Conservation (phyloP, 2,113 vertebrate species). For the Anseranas semipalmata region DNA sequence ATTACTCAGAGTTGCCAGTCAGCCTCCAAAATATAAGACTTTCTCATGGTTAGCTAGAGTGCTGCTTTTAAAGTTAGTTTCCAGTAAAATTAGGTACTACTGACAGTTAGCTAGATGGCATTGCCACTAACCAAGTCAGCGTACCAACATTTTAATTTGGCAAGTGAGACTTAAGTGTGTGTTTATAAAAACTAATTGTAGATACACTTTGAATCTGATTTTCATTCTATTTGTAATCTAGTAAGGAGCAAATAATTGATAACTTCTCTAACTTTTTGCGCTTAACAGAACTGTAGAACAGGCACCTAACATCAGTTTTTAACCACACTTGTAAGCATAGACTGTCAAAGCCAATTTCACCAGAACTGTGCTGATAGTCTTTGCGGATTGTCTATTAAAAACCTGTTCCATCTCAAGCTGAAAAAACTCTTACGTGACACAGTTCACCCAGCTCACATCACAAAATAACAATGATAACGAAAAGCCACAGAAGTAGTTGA, state of each 20-base stretch:
- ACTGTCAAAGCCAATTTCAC: not conserved
- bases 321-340: not conserved
- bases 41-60: not conserved
- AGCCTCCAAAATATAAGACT: not conserved
- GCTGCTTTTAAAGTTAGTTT: not conserved
- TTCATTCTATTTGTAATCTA: not conserved
- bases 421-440: not conserved
- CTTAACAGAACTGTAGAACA: not conserved
- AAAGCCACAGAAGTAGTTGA: not conserved
- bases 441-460: not conserved
- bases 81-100: not conserved
- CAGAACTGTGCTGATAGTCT: not conserved
- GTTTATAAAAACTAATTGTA: not conserved
- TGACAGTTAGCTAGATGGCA: not conserved
- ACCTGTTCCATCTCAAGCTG: not conserved
- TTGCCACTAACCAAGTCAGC: not conserved
- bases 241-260: not conserved
- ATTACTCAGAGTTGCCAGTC: not conserved
- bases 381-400: not conserved
- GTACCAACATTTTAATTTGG: not conserved
- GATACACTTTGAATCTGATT: not conserved
- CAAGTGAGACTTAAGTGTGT: not conserved
- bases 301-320: not conserved
- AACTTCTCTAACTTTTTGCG: not conserved
- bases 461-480: not conserved